Conservation (phyloP, 2,888 invertebrate species). For the Lordiphosa fenestrarum region DNA sequence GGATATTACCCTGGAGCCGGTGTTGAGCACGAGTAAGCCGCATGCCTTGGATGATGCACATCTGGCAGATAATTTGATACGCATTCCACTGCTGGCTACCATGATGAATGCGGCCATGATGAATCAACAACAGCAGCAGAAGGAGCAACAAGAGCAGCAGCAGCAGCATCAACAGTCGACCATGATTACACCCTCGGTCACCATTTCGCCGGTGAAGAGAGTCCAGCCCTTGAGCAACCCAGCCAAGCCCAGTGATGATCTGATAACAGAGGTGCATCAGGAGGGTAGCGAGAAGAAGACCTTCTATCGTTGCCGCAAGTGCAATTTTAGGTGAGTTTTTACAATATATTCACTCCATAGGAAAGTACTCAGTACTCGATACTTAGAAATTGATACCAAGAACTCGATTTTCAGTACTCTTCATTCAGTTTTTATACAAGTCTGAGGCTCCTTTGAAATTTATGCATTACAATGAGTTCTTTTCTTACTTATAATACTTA, state of each 20-base stretch:
- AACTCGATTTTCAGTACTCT: no score
- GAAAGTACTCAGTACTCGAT: no score
- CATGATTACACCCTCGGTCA: conserved; percentile 76
- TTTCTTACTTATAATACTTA: no score
- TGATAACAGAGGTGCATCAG: conserved; percentile 80
- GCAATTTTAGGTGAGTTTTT: conserved; percentile 87
- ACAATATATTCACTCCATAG: no score
- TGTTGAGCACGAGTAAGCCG: conserved; percentile 43
- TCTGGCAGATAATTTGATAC: conserved; percentile 69
- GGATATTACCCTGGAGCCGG: conserved; percentile 76
- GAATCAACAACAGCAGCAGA: conserved; percentile 75
- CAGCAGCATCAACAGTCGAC: conserved; percentile 61
- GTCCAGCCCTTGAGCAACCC: conserved; percentile 80
- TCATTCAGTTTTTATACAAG: no score
- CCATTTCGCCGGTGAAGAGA: conserved; percentile 78
- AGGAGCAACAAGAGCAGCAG: conserved; percentile 53
- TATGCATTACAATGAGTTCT: no score
- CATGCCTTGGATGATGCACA: conserved; percentile 55
- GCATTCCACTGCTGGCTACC: conserved; percentile 73
- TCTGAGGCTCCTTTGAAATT: no score
- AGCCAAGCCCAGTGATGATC: conserved; percentile 84
- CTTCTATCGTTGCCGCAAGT: conserved; percentile 94
- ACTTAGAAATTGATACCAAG: no score
- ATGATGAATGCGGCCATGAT: conserved; percentile 78
- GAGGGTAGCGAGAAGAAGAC: conserved; percentile 85